Evolutionary conservation across 2,113 vertebrate genomes (phyloP), one percentile per base, ranked within the genome.

Genomic region (Myocastor coypus): DNA sequence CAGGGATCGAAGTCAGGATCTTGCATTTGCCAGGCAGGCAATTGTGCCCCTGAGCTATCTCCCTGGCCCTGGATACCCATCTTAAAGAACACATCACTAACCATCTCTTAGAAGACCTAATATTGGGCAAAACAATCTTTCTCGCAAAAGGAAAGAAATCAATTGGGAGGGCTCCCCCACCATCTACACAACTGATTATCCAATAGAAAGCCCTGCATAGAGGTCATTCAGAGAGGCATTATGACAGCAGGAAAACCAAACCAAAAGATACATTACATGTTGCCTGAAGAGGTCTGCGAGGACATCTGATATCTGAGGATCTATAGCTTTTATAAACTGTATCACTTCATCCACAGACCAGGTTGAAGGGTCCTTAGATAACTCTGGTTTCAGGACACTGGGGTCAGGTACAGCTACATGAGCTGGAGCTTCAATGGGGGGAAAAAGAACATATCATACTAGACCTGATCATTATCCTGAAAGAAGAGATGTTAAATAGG

Each of bases 321-420:
- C 99, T 40, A 99, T 99, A 92, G 99, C 98, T 97, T 99, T 99
- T 97, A 99, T 99, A 96, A 99, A 99, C 98, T 98, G 98, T 98
- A 99, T 99, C 86, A 99, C 99, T 98, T 99, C 99, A 92, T 99
- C 99, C 95, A 99, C 99, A 95, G 99, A 99, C 99, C 99, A 99
- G 95, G 97, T 98, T 19, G 99, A 98, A 64, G 99, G 99, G 98
- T 99, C 99, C 96, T 98, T 99, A 94, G 95, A 98, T 92, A 97
- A 96, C 46, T 88, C 95, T 63, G 98, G 98, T 88, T 99, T 99
- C 13, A 98, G 97, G 28, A 89, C 98, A 97, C 98, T 97, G 82
- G 99, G 97, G 88, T 99, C 99, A 0, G 99, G 99, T 91, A 99
- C 99, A 83, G 99, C 99, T 97, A 99, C 99, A 93, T 99, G 99